Percentiles rank a stretch among this genome's conserved stretches.
Evolutionary conservation across 2,888 invertebrate species (phyloP).

Genomic region (Neoascia interrupta): DNA sequence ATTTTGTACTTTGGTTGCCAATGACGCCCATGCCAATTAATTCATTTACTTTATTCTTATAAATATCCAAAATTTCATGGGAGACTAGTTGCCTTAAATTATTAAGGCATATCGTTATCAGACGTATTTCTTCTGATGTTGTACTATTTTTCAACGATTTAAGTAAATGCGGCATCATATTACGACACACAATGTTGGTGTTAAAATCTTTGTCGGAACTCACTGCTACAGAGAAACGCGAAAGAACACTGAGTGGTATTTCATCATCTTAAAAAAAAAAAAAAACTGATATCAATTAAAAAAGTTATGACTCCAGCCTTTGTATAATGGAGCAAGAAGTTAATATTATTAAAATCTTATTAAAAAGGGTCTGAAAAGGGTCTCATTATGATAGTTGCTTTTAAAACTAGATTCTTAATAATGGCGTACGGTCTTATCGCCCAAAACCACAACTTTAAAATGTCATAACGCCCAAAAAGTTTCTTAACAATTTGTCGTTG

Average conservation of each 20-base stretch:
- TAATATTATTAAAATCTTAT: too few species aligned
- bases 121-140: constrained; percentile 78
- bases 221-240: constrained; percentile 79
- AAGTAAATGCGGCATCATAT: constrained; percentile 78
- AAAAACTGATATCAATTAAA: background rate
- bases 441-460: too few species aligned
- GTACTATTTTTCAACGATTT: constrained; percentile 75
- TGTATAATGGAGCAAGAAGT: too few species aligned
- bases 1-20: constrained; percentile 71
- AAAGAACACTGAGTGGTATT: constrained; percentile 77
- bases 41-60: constrained; percentile 76
- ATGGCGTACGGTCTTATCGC: too few species aligned
- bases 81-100: constrained; percentile 79
- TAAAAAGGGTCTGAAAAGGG: too few species aligned
- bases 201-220: constrained; percentile 78
- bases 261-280: constrained; percentile 59
- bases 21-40: constrained; percentile 76
- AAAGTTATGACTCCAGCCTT: too few species aligned
- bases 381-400: too few species aligned
- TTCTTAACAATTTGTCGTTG: too few species aligned
- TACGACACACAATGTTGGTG: constrained; percentile 77
- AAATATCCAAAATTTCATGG: constrained; percentile 76
- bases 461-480: too few species aligned
- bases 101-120: constrained; percentile 80
- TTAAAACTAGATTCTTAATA: too few species aligned